Evolutionary conservation across 1,140 invertebrate genomes (phyloP), one percentile per base, ranked within the genome.

Genomic region (Charaxes varanes): DNA sequence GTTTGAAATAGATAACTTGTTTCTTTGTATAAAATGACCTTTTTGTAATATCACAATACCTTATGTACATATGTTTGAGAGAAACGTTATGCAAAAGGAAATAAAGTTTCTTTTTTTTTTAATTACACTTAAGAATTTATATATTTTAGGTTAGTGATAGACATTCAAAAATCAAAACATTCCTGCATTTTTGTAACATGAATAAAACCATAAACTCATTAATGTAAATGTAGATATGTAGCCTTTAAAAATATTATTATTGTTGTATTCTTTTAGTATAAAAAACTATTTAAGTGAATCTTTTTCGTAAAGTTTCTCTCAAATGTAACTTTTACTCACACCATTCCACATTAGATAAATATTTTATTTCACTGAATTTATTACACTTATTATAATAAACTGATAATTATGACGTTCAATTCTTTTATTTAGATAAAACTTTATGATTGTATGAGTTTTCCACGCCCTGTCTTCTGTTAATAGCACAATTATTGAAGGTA

Each of bases 301-400:
- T n/a, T n/a, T n/a, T n/a, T n/a, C n/a, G n/a, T n/a, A n/a, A n/a
- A n/a, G n/a, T 44, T 47, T 34, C 41, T 47, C 40, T 44, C 33
- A 41, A 34, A 40, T 26, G 26, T 21, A 13, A 50, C 56, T 26
- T 28, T 27, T 28, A 28, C 27, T 28, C 16, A 59, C 47, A 37
- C 58, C 55, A 63, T 67, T 54, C 51, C 62, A 73, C 53, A 14
- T 64, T 70, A 65, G 56, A 19, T 33, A 46, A 55, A 52, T 55
- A 57, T 68, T 72, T 74, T 48, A 52, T 78, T 74, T 70, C 63
- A 74, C 62, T 71, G 58, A 49, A 69, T 78, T 78, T 78, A 69
- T 72, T 61, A 74, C 70, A 78, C 63, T 77, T 71, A 77, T 64
- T 63, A 64, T 53, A 63, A 68, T 76, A 73, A 74, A 71, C 34